These are phyloP conservation scores for Podarcis muralis DNA, from an alignment of 2,113 vertebrate genomes.

Conservation along the genomic window DNA sequence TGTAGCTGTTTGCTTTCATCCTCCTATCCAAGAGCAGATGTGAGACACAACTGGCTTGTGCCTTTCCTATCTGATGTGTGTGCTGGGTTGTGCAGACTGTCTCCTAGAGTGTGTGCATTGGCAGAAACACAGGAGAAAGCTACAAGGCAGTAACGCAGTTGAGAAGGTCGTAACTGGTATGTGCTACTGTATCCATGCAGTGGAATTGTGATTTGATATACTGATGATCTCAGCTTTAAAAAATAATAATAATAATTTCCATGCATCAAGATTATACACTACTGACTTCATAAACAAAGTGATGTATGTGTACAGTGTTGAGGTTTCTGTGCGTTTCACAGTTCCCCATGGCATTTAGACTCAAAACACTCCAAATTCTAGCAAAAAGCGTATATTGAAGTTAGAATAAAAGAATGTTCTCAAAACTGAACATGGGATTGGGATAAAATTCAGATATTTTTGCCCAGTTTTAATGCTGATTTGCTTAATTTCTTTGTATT, in stretches of 20 bases:
- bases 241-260: not conserved
- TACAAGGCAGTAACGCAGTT: not conserved
- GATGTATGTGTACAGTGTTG: not conserved
- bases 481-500: not conserved
- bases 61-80: not conserved
- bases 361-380: not conserved
- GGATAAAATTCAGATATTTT: not conserved
- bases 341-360: not conserved
- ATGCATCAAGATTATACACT: not conserved
- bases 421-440: not conserved
- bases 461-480: not conserved
- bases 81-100: not conserved
- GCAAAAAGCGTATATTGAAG: not conserved
- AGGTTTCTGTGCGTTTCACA: not conserved
- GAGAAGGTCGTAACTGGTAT: not conserved
- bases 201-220: not conserved
- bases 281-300: not conserved
- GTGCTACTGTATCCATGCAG: not conserved
- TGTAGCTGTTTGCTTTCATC: rapidly evolving
- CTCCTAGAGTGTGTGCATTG: not conserved
- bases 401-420: not conserved
- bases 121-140: not conserved
- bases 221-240: not conserved
- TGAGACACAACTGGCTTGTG: not conserved
- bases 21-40: not conserved